Evolutionary conservation across 1,140 invertebrate genomes (phyloP), one percentile per base, ranked within the genome.

Genomic region (Pogonus chalceus): DNA sequence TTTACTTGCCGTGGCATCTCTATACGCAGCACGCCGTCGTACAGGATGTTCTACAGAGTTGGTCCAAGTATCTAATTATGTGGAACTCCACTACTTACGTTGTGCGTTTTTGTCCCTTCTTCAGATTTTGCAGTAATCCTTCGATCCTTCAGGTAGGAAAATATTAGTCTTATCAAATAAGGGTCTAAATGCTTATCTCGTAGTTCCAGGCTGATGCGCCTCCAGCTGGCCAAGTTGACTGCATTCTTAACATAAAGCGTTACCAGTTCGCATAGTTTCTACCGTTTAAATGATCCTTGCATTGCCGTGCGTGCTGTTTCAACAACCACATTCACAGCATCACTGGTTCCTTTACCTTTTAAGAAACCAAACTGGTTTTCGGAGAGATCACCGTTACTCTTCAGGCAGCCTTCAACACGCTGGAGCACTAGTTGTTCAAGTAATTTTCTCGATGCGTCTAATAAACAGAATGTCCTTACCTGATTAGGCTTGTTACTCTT

Each of bases 311-410:
- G 9, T 7, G 18, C 37, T 43, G 18, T 18, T 3, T 18, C 18
- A 10, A 43, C 9, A 4, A 18, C 26, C 3, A 10, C 37, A 4
- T 43, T 43, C 2, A 66, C 48, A 0, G 66, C 64, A 10, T 64
- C 59, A 2, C 63, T 51, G 0, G 65, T 67, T 0, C 59, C 62
- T 7, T 53, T 35, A 0, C 56, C 58, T 16, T 37, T n/a, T 3
- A 54, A 18, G 37, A 67, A 68, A 2, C 64, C 64, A 43, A 48
- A 65, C 47, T 67, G 64, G 12, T 23, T 23, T 0, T 60, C 49
- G 0, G 61, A 56, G 0, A 68, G n/a, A n/a, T n/a, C n/a, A n/a
- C n/a, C n/a, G n/a, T n/a, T n/a, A n/a, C n/a, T n/a, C n/a, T n/a
- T n/a, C n/a, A n/a, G n/a, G n/a, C n/a, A n/a, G n/a, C n/a, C n/a